Evolutionary conservation across 1,140 invertebrate genomes (phyloP).

Genomic region (Euschistus heros): DNA sequence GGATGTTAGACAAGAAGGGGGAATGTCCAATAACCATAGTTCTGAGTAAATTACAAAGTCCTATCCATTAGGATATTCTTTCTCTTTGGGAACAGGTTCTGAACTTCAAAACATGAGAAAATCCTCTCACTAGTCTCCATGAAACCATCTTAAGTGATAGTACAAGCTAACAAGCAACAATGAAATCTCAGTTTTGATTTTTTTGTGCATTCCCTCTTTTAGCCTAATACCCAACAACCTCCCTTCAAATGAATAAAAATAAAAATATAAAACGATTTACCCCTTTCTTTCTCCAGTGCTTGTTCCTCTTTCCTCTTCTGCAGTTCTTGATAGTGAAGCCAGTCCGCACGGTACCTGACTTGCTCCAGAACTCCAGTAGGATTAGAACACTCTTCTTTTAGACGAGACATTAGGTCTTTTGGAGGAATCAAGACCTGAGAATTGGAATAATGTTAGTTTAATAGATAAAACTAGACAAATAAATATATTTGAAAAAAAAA

Average conservation of each 20-base stretch:
- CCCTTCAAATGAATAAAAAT: neutral
- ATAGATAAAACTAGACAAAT: neutral
- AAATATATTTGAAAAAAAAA: neutral
- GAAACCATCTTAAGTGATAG: too few relatives aligned
- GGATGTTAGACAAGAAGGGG: too few relatives aligned
- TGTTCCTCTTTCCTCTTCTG: conserved; percentile 88
- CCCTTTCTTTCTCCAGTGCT: conserved; percentile 83
- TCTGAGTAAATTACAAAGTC: too few relatives aligned
- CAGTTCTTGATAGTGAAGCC: conserved; percentile 88
- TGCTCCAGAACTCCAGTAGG: conserved; percentile 73
- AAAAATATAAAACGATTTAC: conserved; percentile 33
- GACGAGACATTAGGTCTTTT: conserved; percentile 72
- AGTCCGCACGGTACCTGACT: conserved; percentile 90
- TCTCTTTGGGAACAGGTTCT: too few relatives aligned
- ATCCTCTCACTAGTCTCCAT: too few relatives aligned
- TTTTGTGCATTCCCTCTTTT: too few relatives aligned
- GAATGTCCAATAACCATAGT: too few relatives aligned
- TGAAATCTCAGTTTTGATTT: too few relatives aligned
- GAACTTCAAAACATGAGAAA: too few relatives aligned
- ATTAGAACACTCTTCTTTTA: conserved; percentile 67
- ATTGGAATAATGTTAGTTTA: neutral
- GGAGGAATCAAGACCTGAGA: conserved; percentile 76
- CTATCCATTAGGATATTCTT: too few relatives aligned
- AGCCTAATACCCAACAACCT: too few relatives aligned
- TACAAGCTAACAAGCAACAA: too few relatives aligned